Evolutionary conservation across 2,113 vertebrate species (phyloP).

Genomic region (Ctenodactylus gundi): DNA sequence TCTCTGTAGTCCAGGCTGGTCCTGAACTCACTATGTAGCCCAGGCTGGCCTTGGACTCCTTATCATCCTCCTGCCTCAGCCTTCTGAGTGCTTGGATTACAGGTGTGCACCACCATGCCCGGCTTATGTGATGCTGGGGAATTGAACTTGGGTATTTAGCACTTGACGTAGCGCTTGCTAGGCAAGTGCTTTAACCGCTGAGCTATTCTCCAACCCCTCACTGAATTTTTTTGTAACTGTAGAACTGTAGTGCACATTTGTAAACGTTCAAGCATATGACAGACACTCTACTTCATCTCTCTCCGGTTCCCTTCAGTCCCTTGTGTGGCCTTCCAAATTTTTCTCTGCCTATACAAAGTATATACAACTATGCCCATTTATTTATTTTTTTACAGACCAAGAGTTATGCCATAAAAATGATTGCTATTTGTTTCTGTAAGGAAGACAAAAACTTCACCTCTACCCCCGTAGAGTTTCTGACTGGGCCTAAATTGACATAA

Average conservation of each 20-base stretch:
- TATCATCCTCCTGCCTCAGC: not conserved
- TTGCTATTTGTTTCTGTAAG: not conserved
- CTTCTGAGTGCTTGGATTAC: not conserved
- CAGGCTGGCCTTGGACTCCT: not conserved
- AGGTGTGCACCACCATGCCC: not conserved
- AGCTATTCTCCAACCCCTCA: no score
- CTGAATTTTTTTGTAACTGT: not conserved
- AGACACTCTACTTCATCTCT: not conserved
- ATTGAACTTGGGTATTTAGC: no score
- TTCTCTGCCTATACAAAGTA: not conserved
- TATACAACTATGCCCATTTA: not conserved
- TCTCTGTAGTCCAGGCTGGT: not conserved
- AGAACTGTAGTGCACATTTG: not conserved
- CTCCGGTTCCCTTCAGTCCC: not conserved
- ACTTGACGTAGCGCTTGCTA: no score
- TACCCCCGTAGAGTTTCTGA: not conserved
- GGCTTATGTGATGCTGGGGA: no score
- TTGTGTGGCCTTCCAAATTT: not conserved
- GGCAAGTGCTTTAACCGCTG: no score
- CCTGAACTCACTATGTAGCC: not conserved
- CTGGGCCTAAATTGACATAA: not conserved
- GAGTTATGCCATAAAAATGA: not conserved
- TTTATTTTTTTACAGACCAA: not conserved
- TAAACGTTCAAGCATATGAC: not conserved
- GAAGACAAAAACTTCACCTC: not conserved